Conservation (phyloP, 2,797 vertebrate genomes). For the Leuciscus waleckii region DNA sequence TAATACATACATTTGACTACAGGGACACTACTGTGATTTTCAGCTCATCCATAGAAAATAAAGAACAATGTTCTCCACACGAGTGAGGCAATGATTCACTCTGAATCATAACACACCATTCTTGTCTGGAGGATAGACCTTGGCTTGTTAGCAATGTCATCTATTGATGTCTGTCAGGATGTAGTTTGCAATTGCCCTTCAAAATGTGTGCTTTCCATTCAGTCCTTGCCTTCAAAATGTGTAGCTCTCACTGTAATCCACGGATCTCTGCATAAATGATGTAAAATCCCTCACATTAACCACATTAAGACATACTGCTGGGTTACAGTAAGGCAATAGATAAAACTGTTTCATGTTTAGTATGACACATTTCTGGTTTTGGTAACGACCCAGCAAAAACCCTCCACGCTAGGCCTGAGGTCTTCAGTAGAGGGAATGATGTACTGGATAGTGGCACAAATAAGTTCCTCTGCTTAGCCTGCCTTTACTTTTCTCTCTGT, state of each 20-base stretch:
- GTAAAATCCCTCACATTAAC: constrained; percentile 39
- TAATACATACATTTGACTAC: constrained; percentile 65
- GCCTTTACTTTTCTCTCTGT: constrained; percentile 7
- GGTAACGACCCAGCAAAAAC: constrained; percentile 16
- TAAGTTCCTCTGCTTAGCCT: constrained; percentile 11
- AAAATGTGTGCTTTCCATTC: constrained; percentile 69
- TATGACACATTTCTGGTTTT: constrained; percentile 43
- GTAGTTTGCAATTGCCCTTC: constrained; percentile 43
- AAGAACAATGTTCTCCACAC: constrained; percentile 67
- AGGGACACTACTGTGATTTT: constrained; percentile 61
- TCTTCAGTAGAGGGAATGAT: neutral
- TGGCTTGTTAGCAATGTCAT: constrained; percentile 43
- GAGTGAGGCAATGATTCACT: constrained; percentile 58
- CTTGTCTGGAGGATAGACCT: constrained; percentile 38
- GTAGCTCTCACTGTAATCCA: neutral
- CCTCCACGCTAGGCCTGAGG: constrained; percentile 5
- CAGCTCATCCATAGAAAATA: constrained; percentile 65
- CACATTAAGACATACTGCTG: constrained; percentile 65
- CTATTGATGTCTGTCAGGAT: constrained; percentile 48
- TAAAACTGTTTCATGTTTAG: constrained; percentile 15
- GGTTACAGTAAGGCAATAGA: constrained; percentile 73
- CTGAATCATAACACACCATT: constrained; percentile 62
- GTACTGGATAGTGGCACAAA: constrained; percentile 16
- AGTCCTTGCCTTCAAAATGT: constrained; percentile 7
- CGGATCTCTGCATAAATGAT: constrained; percentile 1